These are phyloP conservation scores for Poecilia picta DNA, from an alignment of 2,797 vertebrate genomes.

Conservation along the genomic window DNA sequence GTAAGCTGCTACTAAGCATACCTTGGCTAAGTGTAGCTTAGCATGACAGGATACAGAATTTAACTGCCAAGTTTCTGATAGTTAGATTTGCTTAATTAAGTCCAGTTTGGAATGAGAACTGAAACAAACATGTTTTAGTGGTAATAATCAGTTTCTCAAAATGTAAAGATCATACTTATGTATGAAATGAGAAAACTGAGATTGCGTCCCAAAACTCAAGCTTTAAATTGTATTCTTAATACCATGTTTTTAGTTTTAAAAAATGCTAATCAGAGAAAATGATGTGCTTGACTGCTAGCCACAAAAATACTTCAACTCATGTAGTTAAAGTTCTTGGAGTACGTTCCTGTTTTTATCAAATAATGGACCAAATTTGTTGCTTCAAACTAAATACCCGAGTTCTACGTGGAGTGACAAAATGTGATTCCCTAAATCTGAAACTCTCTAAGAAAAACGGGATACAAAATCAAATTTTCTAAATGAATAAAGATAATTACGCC, in stretches of 20 bases:
- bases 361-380: neutral
- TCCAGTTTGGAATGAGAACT: neutral
- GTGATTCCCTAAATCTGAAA: neutral
- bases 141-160: neutral
- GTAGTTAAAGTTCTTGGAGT: neutral
- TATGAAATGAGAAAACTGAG: neutral
- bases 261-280: neutral
- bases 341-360: neutral
- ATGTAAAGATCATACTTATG: neutral
- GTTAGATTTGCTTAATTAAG: neutral
- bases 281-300: neutral
- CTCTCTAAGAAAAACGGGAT: neutral
- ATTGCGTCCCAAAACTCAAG: neutral
- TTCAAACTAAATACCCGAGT: neutral
- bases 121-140: neutral
- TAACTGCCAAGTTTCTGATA: neutral
- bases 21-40: neutral
- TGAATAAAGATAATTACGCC: neutral
- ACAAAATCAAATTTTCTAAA: neutral
- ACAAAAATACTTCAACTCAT: neutral
- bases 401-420: neutral
- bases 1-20: neutral
- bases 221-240: neutral
- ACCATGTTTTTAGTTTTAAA: neutral
- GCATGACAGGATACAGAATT: neutral